Evolutionary conservation across 2,888 invertebrate species (phyloP), one percentile per base, ranked within the genome.

Genomic region (Papilio protenor): DNA sequence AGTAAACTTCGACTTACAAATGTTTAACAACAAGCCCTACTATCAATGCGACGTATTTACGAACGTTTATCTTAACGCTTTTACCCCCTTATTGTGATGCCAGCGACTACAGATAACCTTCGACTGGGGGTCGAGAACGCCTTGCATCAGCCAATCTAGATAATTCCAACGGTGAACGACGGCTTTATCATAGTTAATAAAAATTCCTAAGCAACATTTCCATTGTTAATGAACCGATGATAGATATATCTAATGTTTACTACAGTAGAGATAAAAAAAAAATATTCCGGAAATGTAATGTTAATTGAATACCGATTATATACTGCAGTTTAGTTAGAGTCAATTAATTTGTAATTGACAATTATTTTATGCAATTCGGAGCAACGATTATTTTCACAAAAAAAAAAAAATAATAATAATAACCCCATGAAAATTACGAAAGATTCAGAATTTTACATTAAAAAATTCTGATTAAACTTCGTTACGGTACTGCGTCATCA

Each of bases 71-170:
- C 81, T 77, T 79, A 80, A 79, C 72, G 77, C 77, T 79, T 77
- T 80, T 76, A 79, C 75, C 77, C 79, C 79, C 77, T 76, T 74
- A 77, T 73, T 79, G 77, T 79, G 75, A 55, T 64, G 69, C 40
- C 52, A 59, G 47, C 73, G 74, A 64, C 76, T 75, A 57, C 0
- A 70, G 92, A 93, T 93, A 93, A 93, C 92, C 92, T 85, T 81
- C 77, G 76, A 84, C 87, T 87, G 87, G 89, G 89, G 90, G 90
- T 92, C 91, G 90, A 80, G 82, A 79, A 69, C 82, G 83, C 83
- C 86, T 91, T 91, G 87, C 91, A 89, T 92, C 92, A 92, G 85
- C 87, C 85, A 82, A 83, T 85, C 84, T 80, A 84, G 85, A 86
- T 85, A 82, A 80, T 83, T 84, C 82, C 80, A 83, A 75, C 59